Evolutionary conservation across 2,113 vertebrate species (phyloP).

Genomic region (Lepisosteus oculatus): DNA sequence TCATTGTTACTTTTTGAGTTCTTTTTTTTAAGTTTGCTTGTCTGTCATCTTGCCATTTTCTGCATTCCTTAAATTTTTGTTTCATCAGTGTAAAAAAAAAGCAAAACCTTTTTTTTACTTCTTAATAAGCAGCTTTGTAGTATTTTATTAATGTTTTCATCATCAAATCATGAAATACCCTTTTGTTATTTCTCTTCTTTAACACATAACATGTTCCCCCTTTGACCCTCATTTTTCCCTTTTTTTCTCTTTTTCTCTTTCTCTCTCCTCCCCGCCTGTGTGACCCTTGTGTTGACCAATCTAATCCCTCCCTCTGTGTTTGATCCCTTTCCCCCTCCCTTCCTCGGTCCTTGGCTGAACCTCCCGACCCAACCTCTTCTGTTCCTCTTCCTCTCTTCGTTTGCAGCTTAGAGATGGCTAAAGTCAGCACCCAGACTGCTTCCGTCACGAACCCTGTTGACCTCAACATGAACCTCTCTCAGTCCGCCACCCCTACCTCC

Average conservation of each 20-base stretch:
- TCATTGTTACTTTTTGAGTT: constrained; percentile 54
- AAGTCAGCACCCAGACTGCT: constrained; percentile 91
- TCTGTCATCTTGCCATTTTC: constrained; percentile 60
- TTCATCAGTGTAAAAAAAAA: constrained; percentile 41
- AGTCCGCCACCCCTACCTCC: constrained; percentile 76
- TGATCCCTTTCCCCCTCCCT: constrained; percentile 37
- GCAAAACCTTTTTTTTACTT: constrained; percentile 19
- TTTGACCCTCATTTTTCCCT: constrained; percentile 77
- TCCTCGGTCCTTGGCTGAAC: constrained; percentile 30
- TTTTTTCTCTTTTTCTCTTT: constrained; percentile 66
- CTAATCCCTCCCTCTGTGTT: constrained; percentile 53
- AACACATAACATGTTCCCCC: constrained; percentile 82
- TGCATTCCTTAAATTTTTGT: constrained; percentile 60
- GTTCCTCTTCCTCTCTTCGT: constrained; percentile 67
- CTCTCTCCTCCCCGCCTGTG: constrained; percentile 49
- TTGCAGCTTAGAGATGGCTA: constrained; percentile 96
- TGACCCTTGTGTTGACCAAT: constrained; percentile 46
- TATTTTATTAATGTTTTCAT: constrained; percentile 63
- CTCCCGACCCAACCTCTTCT: constrained; percentile 58
- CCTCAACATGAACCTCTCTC: constrained; percentile 88
- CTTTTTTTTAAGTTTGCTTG: constrained; percentile 42
- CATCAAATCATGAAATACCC: constrained; percentile 73
- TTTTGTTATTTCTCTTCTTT: constrained; percentile 80
- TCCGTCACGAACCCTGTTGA: constrained; percentile 81
- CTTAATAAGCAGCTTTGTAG: constrained; percentile 47